These are phyloP conservation scores for Phocoena phocoena DNA, from an alignment of 2,113 vertebrate species.

Conservation along the genomic window DNA sequence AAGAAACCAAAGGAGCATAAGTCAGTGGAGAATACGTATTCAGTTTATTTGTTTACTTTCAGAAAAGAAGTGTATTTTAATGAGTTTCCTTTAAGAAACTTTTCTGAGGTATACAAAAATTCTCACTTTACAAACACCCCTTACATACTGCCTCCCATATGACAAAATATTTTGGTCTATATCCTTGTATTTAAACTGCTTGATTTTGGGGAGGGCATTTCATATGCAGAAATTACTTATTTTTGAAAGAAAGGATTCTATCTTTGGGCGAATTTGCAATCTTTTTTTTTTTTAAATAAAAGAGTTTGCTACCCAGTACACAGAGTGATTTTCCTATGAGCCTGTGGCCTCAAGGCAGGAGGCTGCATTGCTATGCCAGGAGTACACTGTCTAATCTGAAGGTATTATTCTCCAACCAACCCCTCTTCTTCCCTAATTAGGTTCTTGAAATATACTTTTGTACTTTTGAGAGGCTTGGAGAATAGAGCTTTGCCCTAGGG, in stretches of 20 bases:
- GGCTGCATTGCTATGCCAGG: background rate
- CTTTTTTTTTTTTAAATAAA: background rate
- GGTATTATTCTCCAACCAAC: background rate
- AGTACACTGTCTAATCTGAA: background rate
- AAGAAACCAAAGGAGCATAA: background rate
- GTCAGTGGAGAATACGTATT: background rate
- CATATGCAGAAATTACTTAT: background rate
- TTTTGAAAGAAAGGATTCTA: slow-evolving; percentile 31
- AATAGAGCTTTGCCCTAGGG: background rate
- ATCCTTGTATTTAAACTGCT: background rate
- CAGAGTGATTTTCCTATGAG: background rate
- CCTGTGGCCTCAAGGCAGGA: background rate
- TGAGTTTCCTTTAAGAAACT: slow-evolving; percentile 26
- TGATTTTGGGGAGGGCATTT: background rate
- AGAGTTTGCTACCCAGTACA: background rate
- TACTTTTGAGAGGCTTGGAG: background rate
- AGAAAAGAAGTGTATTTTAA: background rate
- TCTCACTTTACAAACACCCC: background rate
- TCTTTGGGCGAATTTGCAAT: background rate
- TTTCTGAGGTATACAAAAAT: background rate
- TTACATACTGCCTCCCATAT: background rate
- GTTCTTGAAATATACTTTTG: background rate
- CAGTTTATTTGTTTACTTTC: background rate
- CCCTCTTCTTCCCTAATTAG: background rate
- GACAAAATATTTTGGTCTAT: background rate